phyloP scores from a whole-genome alignment of 2,113 vertebrate genomes.

The Chrysochloris asiatica region DNA sequence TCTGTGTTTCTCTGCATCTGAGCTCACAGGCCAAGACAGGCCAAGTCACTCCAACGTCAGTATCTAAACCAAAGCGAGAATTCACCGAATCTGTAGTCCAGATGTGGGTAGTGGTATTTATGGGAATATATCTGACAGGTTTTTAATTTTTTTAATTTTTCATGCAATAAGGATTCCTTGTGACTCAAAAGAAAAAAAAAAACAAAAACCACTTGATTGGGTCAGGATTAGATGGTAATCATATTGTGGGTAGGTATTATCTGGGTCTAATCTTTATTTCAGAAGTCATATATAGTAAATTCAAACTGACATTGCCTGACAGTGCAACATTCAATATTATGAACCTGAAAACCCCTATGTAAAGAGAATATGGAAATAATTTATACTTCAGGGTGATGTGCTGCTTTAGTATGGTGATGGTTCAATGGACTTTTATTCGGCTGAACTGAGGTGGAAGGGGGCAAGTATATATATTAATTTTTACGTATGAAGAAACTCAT shows the following conservation, averaged over 20 bases:
- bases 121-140: neutral
- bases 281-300: neutral
- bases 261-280: neutral
- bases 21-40: fast-evolving
- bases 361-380: neutral
- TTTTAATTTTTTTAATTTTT: neutral
- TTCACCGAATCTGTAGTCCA: neutral
- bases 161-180: neutral
- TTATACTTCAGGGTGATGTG: neutral
- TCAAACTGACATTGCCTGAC: neutral
- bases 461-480: neutral
- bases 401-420: neutral
- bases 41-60: neutral
- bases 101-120: fast-evolving
- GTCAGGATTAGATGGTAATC: neutral
- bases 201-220: neutral
- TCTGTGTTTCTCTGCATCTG: neutral
- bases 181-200: conserved; percentile 19
- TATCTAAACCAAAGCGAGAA: neutral
- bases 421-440: neutral
- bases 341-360: neutral
- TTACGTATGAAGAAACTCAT: neutral
- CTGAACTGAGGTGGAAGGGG: neutral
- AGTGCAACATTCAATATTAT: fast-evolving
- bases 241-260: neutral